Conservation (phyloP, 2,797 vertebrate species). For the Cercopithecus diana region DNA sequence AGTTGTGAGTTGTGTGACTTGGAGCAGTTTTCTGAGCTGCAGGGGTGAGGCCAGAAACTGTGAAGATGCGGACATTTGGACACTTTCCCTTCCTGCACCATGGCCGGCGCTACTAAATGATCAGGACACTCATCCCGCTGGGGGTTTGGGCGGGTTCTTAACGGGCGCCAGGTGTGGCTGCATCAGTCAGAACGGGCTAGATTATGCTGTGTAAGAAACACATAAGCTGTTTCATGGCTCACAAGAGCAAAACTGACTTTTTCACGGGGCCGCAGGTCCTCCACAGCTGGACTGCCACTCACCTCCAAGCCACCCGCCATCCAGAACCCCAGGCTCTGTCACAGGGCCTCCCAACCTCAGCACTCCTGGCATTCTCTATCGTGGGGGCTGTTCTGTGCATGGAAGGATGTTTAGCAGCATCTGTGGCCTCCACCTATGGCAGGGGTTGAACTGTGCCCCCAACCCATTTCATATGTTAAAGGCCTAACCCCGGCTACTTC, state of each 20-base stretch:
- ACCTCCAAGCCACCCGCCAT: neutral
- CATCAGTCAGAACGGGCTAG: neutral
- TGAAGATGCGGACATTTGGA: neutral
- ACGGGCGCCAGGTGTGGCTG: neutral
- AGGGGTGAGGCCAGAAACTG: neutral
- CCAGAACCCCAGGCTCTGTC: neutral
- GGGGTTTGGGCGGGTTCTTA: neutral
- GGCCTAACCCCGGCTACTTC: neutral
- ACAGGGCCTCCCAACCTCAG: neutral
- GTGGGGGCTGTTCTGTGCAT: neutral
- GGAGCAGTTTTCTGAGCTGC: neutral
- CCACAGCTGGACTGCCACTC: neutral
- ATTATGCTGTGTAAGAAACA: neutral
- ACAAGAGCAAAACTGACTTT: neutral
- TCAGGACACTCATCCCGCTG: neutral
- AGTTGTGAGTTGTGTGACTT: neutral
- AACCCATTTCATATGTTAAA: neutral
- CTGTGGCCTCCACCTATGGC: neutral
- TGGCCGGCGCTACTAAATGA: too few species aligned
- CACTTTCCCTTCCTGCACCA: neutral
- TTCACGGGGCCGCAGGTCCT: neutral
- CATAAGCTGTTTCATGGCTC: neutral
- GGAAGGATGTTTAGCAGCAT: neutral
- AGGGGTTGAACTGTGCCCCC: neutral
- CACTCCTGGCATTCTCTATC: neutral